Conservation (phyloP, 2,888 invertebrate genomes). For the Listrodromus nycthemerus region DNA sequence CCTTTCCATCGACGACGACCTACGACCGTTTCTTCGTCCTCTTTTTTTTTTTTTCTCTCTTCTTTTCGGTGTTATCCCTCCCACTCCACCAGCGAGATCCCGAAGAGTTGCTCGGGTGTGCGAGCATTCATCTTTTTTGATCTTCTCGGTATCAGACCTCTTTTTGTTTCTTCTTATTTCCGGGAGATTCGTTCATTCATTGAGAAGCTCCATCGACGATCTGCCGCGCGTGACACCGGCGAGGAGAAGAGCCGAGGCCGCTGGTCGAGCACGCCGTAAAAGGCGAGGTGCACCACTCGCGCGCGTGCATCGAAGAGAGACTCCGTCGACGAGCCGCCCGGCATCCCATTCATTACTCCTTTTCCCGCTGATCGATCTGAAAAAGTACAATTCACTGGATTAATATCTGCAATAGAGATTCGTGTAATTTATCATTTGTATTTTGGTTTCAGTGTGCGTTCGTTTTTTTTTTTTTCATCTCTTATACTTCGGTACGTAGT, state of each 20-base stretch:
- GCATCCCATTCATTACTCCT: conserved; percentile 17
- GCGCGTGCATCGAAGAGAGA: conserved; percentile 47
- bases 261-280: conserved; percentile 69
- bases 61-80: not conserved
- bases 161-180: not conserved
- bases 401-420: not conserved
- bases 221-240: conserved; percentile 53
- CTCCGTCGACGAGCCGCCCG: conserved; percentile 2
- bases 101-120: not conserved
- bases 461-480: not conserved
- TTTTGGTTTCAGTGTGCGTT: conserved; percentile 9
- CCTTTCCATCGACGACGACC: conserved; percentile 7
- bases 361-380: conserved; percentile 5
- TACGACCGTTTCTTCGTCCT: not conserved
- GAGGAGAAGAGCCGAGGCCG: conserved; percentile 52
- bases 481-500: not conserved
- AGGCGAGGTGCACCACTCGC: conserved; percentile 68
- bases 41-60: not conserved
- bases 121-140: not conserved
- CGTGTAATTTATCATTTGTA: not conserved
- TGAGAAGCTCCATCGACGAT: not conserved
- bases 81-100: not conserved
- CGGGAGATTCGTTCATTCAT: conserved; percentile 28
- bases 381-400: conserved; percentile 34
- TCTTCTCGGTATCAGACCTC: not conserved